Evolutionary conservation across 2,797 vertebrate species (phyloP).

Genomic region (Pseudocheirus occidentalis): DNA sequence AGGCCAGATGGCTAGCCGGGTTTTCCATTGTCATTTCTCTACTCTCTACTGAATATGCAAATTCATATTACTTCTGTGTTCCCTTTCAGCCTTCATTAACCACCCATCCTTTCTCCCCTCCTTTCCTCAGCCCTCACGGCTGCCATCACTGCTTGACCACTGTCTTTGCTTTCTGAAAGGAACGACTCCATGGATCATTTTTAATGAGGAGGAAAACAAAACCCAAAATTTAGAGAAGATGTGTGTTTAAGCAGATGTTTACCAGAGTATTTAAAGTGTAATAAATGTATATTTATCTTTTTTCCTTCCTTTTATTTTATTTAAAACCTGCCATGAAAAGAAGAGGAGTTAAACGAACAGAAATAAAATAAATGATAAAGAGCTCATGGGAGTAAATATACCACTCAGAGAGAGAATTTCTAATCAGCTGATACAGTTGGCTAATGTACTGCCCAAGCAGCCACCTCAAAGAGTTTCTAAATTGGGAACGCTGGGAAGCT

Average conservation of each 20-base stretch:
- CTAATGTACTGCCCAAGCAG: slow-evolving; percentile 71
- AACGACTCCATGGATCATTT: slow-evolving; percentile 63
- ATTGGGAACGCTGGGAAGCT: slow-evolving; percentile 76
- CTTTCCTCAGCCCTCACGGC: slow-evolving; percentile 23
- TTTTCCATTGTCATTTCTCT: slow-evolving; percentile 59
- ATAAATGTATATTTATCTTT: slow-evolving; percentile 79
- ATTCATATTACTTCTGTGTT: slow-evolving; percentile 57
- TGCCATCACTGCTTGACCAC: slow-evolving; percentile 32
- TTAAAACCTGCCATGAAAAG: slow-evolving; percentile 78
- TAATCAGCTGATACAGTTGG: slow-evolving; percentile 79
- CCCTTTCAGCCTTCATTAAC: not conserved
- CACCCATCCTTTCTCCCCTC: not conserved
- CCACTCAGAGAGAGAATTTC: slow-evolving; percentile 75
- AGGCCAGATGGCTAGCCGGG: slow-evolving; percentile 67
- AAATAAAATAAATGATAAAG: slow-evolving; percentile 84
- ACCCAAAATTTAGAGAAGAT: slow-evolving; percentile 65
- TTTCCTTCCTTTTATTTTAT: slow-evolving; percentile 73
- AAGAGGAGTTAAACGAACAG: slow-evolving; percentile 80
- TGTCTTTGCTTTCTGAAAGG: slow-evolving; percentile 19
- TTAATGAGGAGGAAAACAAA: slow-evolving; percentile 64
- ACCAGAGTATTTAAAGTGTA: slow-evolving; percentile 66
- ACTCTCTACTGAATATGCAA: slow-evolving; percentile 58
- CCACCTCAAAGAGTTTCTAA: slow-evolving; percentile 74
- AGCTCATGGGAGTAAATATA: slow-evolving; percentile 81
- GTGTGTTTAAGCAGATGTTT: slow-evolving; percentile 49